A percentile compares a stretch with the other conserved stretches of the same genome.
Conservation (phyloP, 1,140 invertebrate species). For the Drosophila tsacasi region DNA sequence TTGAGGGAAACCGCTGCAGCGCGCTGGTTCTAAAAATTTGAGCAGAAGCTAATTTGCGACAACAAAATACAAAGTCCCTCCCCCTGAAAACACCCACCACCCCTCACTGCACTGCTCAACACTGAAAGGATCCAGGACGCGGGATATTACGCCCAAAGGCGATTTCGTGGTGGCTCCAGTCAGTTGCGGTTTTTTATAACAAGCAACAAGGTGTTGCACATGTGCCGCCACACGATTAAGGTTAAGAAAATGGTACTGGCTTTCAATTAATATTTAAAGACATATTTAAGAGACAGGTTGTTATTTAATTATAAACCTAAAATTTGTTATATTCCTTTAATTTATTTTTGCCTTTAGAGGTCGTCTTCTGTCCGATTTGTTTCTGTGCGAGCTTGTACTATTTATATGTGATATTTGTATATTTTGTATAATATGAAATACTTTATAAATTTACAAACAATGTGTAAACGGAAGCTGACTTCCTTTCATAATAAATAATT, state of each 20-base stretch:
- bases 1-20: slow-evolving; percentile 16
- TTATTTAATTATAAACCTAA: too few relatives aligned
- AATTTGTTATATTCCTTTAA: too few relatives aligned
- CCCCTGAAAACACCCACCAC: not conserved
- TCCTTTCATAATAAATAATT: not conserved
- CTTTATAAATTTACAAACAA: too few relatives aligned
- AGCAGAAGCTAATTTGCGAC: slow-evolving; percentile 40
- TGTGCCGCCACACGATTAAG: slow-evolving; percentile 9
- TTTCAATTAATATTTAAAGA: not conserved
- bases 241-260: not conserved
- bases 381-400: not conserved
- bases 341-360: not conserved
- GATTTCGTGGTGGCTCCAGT: slow-evolving; percentile 24
- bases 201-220: slow-evolving; percentile 61
- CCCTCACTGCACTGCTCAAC: not conserved
- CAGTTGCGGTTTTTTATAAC: slow-evolving; percentile 47
- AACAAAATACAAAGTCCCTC: slow-evolving; percentile 15
- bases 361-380: not conserved
- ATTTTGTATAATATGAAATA: not conserved
- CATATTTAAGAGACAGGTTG: not conserved
- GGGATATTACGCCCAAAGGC: slow-evolving; percentile 17
- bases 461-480: not conserved
- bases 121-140: slow-evolving; percentile 2
- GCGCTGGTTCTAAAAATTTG: slow-evolving; percentile 25
- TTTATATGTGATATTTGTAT: not conserved